Base-by-base conservation (phyloP, 2,888 invertebrate species). In the Bellardia bayeri region DNA sequence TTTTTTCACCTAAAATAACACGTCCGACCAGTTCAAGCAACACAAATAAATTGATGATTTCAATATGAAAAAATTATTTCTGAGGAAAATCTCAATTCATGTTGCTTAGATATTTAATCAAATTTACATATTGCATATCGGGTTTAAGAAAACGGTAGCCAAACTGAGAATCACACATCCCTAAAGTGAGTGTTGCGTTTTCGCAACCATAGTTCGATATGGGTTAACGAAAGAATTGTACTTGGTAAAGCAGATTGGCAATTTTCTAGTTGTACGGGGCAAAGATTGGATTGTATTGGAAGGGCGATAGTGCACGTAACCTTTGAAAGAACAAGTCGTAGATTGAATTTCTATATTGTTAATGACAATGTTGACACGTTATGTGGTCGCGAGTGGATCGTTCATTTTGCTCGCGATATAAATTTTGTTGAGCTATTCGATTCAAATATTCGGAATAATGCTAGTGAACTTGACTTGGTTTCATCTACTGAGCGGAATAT, bases 321-420 rank as follows among this genome's bases (percentile, higher is more conserved):
- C 3, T 45, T 68, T 56, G 78, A 58, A 3, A 23, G 4, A 16
- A 68, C 13, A 3, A 68, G 7, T 7, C 68, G 78, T n/a, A 68
- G 33, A 9, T 14, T 79, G 23, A 58, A 79, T 33, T n/a, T 58
- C 5, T 68, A 69, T 45, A 56, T 69, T 6, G 49, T 79, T 0
- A 40, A 79, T 33, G 54, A 40, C 1, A 23, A 68, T 40, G 2
- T 68, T 3, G 78, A 78, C 40, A 51, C 56, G 2, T 54, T 78
- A 42, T 80, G 69, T 51, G 69, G 51, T 9, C 58, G 80, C 3
- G 80, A 72, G 58, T 80, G 68, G 80, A 72, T 80, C 6, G 33
- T 51, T 7, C 63, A 80, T 9, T 80, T 80, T 54, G 63, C 61
- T 2, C 51, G 54, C 0, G 80, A 72, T 13, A 81, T 81, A 49